Evolutionary conservation across 2,113 vertebrate species (phyloP).

Genomic region (Entosphenus tridentatus): DNA sequence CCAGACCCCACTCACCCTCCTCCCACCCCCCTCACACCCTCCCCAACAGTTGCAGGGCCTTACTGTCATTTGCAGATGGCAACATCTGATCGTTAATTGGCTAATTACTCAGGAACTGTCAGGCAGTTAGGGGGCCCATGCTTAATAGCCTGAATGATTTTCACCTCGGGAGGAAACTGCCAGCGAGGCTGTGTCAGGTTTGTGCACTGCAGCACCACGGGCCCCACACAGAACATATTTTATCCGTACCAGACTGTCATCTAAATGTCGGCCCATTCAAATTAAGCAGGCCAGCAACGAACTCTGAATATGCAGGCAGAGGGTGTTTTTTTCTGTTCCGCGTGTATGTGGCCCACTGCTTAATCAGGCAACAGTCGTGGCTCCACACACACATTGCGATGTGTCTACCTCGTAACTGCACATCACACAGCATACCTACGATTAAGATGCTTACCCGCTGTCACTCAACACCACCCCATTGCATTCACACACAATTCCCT

Average conservation of each 20-base stretch:
- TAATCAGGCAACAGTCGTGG: no score
- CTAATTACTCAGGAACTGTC: constrained; percentile 6
- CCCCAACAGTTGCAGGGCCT: constrained; percentile 5
- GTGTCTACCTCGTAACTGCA: no score
- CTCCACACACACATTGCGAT: no score
- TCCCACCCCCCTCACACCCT: background rate
- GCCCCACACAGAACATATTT: constrained; percentile 2
- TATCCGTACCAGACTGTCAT: constrained; percentile 2
- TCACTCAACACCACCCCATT: no score
- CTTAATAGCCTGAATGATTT: constrained; percentile 7
- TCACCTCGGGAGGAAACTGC: background rate
- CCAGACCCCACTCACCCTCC: no score
- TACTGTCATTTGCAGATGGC: constrained; percentile 5
- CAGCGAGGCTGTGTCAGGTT: constrained; percentile 1
- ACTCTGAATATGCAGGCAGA: no score
- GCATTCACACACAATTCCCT: no score
- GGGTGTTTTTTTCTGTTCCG: no score
- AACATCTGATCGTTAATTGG: constrained; percentile 7
- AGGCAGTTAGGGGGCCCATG: constrained; percentile 5
- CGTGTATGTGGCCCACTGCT: no score
- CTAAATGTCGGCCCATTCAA: constrained; percentile 7
- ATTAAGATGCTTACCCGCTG: no score
- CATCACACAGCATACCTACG: no score
- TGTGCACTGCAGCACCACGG: background rate
- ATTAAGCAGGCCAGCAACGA: background rate